phyloP scores from a whole-genome alignment of 2,797 vertebrate genomes.

The Coranthus polyacanthus region DNA sequence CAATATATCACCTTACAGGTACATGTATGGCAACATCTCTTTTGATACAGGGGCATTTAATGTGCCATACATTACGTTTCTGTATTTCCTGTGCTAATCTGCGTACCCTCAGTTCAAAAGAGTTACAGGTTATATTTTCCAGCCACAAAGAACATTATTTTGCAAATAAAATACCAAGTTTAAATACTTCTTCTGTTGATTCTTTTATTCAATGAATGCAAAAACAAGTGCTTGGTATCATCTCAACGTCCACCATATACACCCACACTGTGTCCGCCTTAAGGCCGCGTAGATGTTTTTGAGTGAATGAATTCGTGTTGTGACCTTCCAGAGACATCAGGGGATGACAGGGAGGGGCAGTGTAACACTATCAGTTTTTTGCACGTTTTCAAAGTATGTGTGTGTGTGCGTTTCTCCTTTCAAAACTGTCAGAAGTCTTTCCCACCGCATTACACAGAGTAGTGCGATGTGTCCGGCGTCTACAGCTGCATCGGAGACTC shows the following conservation, averaged over 20 bases:
- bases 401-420: slow-evolving; percentile 6
- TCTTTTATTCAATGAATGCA: neutral
- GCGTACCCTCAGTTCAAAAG: slow-evolving; percentile 3
- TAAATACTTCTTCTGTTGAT: neutral
- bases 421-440: slow-evolving; percentile 11
- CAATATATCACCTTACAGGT: no score
- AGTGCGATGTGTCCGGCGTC: neutral
- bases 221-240: neutral
- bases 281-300: slow-evolving; percentile 1
- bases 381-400: slow-evolving; percentile 52
- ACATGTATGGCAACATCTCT: no score
- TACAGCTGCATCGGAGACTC: neutral
- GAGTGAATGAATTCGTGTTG: neutral
- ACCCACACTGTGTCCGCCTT: neutral
- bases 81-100: neutral
- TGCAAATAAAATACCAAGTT: slow-evolving; percentile 27
- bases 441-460: neutral
- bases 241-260: neutral
- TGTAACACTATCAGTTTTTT: slow-evolving; percentile 67
- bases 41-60: no score
- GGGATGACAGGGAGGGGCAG: slow-evolving; percentile 29
- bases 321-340: slow-evolving; percentile 17
- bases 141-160: slow-evolving; percentile 11
- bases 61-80: no score
- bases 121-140: slow-evolving; percentile 5